A percentile compares a stretch with the other conserved stretches of the same genome.
Evolutionary conservation across 2,797 vertebrate genomes (phyloP).

Genomic region (Cuculus canorus): DNA sequence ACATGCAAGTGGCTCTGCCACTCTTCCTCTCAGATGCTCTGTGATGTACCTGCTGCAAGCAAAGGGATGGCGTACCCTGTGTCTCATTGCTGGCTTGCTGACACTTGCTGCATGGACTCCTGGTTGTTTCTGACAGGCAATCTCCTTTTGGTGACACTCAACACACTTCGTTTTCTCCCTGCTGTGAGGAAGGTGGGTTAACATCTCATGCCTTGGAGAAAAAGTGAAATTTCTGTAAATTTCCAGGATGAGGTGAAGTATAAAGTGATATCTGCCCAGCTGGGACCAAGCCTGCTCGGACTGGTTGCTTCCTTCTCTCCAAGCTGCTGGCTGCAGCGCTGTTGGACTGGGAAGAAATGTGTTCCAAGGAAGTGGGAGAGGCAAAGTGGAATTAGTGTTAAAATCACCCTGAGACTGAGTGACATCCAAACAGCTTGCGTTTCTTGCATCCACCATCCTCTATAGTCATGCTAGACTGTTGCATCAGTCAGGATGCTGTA

Average conservation of each 20-base stretch:
- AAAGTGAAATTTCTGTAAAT: neutral
- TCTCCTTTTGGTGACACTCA: neutral
- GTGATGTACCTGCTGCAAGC: neutral
- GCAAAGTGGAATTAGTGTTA: neutral
- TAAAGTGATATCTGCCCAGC: neutral
- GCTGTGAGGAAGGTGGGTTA: neutral
- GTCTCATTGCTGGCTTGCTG: neutral
- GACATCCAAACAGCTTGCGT: constrained; percentile 8
- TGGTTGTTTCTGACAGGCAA: neutral
- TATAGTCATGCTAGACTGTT: neutral
- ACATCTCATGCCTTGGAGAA: accelerated
- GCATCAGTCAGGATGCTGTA: neutral
- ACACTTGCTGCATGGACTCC: neutral
- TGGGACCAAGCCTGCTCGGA: neutral
- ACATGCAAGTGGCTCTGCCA: neutral
- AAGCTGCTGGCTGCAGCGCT: neutral
- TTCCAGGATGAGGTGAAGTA: neutral
- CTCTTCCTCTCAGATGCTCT: neutral
- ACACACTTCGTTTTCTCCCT: neutral
- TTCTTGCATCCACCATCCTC: neutral
- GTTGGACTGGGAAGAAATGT: neutral
- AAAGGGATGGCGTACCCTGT: neutral
- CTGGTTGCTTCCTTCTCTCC: neutral
- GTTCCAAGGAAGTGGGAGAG: neutral
- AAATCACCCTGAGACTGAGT: neutral